Percentiles rank a stretch among this genome's conserved stretches.
Evolutionary conservation across 2,797 vertebrate genomes (phyloP).

Genomic region (Odontamblyopus lacepedii): DNA sequence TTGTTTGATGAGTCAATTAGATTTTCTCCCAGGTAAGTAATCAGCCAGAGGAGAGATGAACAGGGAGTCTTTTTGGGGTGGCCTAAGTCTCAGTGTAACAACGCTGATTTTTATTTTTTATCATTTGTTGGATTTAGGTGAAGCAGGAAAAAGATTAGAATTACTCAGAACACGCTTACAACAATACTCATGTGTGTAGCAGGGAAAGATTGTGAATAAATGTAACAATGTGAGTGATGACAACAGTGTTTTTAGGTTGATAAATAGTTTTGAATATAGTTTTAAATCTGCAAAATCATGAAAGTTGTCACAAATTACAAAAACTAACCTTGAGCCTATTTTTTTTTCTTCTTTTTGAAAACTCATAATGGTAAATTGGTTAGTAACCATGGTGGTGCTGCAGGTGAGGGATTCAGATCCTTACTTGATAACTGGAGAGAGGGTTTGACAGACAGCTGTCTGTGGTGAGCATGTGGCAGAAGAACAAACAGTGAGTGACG

Average conservation of each 20-base stretch:
- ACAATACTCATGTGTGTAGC: slow-evolving; percentile 11
- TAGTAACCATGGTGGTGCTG: too few relatives aligned
- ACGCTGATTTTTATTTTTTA: slow-evolving; percentile 48
- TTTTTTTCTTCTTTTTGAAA: too few relatives aligned
- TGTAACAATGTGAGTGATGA: slow-evolving; percentile 51
- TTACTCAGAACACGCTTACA: slow-evolving; percentile 38
- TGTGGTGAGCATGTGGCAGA: slow-evolving; percentile 26
- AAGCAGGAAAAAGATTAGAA: slow-evolving; percentile 28
- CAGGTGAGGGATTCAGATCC: background rate
- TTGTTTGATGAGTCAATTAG: slow-evolving; percentile 74
- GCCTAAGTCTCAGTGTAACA: slow-evolving; percentile 53
- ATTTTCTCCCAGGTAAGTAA: slow-evolving; percentile 76
- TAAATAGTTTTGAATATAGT: background rate
- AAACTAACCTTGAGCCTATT: too few relatives aligned
- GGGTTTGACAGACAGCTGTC: slow-evolving; percentile 14
- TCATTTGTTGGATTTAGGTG: slow-evolving; percentile 57
- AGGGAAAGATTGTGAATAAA: slow-evolving; percentile 10
- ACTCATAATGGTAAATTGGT: too few relatives aligned
- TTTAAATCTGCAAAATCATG: background rate
- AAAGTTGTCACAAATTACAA: background rate
- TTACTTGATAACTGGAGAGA: slow-evolving; percentile 3
- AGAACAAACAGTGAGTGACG: slow-evolving; percentile 20
- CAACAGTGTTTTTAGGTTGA: slow-evolving; percentile 24
- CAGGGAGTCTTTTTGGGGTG: slow-evolving; percentile 70
- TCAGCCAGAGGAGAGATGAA: slow-evolving; percentile 66